phyloP scores from a whole-genome alignment of 92 coral and sea anemone genomes.

The Ricordea florida region DNA sequence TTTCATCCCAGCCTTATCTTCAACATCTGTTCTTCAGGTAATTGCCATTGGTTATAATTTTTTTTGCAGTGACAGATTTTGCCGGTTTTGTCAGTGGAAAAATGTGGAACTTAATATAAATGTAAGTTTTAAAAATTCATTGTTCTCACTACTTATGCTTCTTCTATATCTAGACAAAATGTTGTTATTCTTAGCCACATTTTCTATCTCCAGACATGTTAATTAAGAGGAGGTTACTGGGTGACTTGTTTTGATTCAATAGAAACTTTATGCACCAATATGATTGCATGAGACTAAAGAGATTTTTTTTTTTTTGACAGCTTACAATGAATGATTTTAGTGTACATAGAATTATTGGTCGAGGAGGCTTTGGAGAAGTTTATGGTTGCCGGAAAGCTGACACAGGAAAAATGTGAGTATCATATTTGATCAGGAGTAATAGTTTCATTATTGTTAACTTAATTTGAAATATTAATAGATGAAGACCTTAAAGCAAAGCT shows the following conservation, averaged over 20 bases:
- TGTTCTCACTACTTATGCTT: too few relatives aligned
- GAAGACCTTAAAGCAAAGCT: not conserved
- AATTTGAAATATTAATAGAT: not conserved
- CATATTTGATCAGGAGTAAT: not conserved
- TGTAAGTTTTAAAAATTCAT: slow-evolving; percentile 54
- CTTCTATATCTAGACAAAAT: too few relatives aligned
- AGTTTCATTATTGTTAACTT: not conserved
- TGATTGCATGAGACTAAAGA: not conserved
- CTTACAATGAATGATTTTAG: slow-evolving; percentile 99
- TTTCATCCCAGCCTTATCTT: too few relatives aligned
- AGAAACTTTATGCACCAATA: not conserved
- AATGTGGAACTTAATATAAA: slow-evolving; percentile 98
- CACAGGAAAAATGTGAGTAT: slow-evolving; percentile 97
- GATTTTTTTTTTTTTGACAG: slow-evolving; percentile 39
- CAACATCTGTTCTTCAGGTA: not conserved
- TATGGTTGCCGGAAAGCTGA: slow-evolving; percentile 99
- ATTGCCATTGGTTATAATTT: not conserved
- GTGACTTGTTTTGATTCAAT: too few relatives aligned
- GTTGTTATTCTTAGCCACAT: too few relatives aligned
- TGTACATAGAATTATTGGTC: slow-evolving; percentile 99
- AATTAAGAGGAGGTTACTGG: too few relatives aligned
- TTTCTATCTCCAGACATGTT: too few relatives aligned
- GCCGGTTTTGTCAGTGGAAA: slow-evolving; percentile 98
- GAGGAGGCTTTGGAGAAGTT: slow-evolving; percentile 99
- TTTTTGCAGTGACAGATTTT: slow-evolving; percentile 84